Evolutionary conservation across 35 echinoderm and acorn worm genomes (phyloP).

Genomic region (Apostichopus japonicus): DNA sequence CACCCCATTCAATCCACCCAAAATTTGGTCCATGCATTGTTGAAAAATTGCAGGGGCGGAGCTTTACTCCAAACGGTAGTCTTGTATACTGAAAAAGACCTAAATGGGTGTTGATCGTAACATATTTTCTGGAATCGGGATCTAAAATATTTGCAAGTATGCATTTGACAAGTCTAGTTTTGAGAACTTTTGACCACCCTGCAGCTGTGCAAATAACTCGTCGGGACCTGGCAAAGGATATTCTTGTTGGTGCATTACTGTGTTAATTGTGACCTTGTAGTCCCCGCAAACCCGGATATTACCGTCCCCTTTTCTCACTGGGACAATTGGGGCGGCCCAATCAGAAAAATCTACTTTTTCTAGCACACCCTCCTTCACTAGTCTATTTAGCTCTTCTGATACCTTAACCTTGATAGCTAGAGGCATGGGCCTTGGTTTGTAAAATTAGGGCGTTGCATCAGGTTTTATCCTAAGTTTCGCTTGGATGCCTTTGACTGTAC

Average conservation of each 20-base stretch:
- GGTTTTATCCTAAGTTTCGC: slow-evolving; percentile 16
- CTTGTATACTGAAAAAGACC: slow-evolving; percentile 45
- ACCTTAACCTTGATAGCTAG: not conserved
- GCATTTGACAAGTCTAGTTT: slow-evolving; percentile 64
- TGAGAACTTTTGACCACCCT: slow-evolving; percentile 56
- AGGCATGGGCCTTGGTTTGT: no score
- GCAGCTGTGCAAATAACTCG: slow-evolving; percentile 47
- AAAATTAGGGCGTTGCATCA: slow-evolving; percentile 27
- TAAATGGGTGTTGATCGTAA: slow-evolving; percentile 50
- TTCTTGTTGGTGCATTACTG: slow-evolving; percentile 1
- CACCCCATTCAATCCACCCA: slow-evolving; percentile 37
- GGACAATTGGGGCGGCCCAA: slow-evolving; percentile 36
- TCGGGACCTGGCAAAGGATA: slow-evolving; percentile 43
- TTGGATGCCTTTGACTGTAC: slow-evolving; percentile 23
- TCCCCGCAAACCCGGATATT: slow-evolving; percentile 22
- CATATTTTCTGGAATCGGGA: slow-evolving; percentile 25
- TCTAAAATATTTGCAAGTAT: slow-evolving; percentile 61
- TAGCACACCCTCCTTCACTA: not conserved
- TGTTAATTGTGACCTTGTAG: slow-evolving; percentile 53
- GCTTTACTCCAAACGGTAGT: slow-evolving; percentile 59
- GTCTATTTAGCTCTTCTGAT: not conserved
- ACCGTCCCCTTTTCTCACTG: not conserved
- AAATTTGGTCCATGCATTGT: slow-evolving; percentile 58
- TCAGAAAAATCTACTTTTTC: slow-evolving; percentile 20
- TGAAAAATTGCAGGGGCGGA: slow-evolving; percentile 62